Percentiles rank a stretch among this genome's conserved stretches.
Conservation (phyloP, 2,888 invertebrate species). For the Ornithoptera alexandrae region DNA sequence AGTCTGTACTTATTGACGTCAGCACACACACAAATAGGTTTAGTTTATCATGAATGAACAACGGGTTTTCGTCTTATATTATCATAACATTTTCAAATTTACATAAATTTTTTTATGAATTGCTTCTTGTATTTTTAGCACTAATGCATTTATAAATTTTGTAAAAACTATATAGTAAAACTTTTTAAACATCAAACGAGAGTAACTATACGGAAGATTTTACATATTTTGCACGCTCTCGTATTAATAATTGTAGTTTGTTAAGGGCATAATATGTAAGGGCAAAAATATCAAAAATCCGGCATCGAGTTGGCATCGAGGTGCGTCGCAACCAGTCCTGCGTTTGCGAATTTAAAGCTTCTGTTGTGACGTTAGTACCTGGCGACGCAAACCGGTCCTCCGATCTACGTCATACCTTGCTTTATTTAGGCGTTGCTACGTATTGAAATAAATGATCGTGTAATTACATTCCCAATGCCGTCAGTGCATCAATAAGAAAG, state of each 20-base stretch:
- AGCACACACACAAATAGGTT: slow-evolving; percentile 18
- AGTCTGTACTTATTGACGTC: slow-evolving; percentile 23
- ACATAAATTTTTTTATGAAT: neutral
- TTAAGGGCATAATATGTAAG: neutral
- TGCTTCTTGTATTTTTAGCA: neutral
- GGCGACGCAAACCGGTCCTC: slow-evolving; percentile 21
- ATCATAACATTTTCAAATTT: neutral
- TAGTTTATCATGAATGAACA: slow-evolving; percentile 7
- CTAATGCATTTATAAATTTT: neutral
- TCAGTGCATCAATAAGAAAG: neutral
- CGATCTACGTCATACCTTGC: slow-evolving; percentile 18
- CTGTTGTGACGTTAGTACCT: slow-evolving; percentile 23
- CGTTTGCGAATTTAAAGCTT: slow-evolving; percentile 17
- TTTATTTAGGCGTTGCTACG: neutral
- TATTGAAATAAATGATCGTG: neutral
- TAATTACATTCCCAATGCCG: neutral
- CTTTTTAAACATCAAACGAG: neutral
- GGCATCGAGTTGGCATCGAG: slow-evolving; percentile 1
- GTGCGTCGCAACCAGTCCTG: slow-evolving; percentile 18
- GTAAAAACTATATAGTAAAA: no score
- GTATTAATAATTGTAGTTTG: neutral
- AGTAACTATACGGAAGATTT: neutral
- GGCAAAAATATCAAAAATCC: neutral
- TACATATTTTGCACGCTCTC: neutral
- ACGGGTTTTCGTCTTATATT: slow-evolving; percentile 2